Base-by-base conservation (phyloP, 2,113 vertebrate species). In the Crotalus helleri region DNA sequence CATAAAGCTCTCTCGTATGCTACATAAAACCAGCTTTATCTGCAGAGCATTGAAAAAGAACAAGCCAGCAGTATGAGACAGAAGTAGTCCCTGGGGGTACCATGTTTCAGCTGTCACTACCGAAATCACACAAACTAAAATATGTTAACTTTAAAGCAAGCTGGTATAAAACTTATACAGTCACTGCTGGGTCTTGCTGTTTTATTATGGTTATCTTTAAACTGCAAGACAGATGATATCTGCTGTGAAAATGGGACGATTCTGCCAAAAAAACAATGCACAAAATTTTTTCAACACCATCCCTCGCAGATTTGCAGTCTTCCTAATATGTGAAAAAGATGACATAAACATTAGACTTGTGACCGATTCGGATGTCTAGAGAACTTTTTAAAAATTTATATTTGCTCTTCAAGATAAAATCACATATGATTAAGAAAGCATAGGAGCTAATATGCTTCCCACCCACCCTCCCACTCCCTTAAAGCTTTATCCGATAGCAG, bases 131-230 rank as follows among this genome's bases (percentile, higher is more conserved):
- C 57, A 92, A 74, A 94, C 54, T 87, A 85, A 93, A 49, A 87
- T 58, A 89, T 89, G 90, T 86, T 61, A 91, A 91, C 92, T 94
- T 94, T 92, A 94, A 94, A 94, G 93, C 55, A 39, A 92, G 57
- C 57, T 21, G 87, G 92, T 91, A 94, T 33, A 91, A 93, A 93
- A 94, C 33, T 57, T 55, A 39, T 86, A 55, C 92, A 88, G 55
- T 87, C 74, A 87, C 59, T 87, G 91, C 85, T 90, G 53, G 85
- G 57, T 64, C 87, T 87, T 91, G 64, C 61, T 11, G 61, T 90
- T 88, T 88, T 89, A 89, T 85, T 89, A 85, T n/a, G 85, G 54
- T 91, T 85, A 57, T 85, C 55, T 92, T 89, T 89, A 91, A 86
- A 81, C 19, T 46, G 39, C n/a, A 91, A 93, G 89, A 55, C 69